phyloP scores from a whole-genome alignment of 1,140 invertebrate species.

The Archegozetes longisetosus region DNA sequence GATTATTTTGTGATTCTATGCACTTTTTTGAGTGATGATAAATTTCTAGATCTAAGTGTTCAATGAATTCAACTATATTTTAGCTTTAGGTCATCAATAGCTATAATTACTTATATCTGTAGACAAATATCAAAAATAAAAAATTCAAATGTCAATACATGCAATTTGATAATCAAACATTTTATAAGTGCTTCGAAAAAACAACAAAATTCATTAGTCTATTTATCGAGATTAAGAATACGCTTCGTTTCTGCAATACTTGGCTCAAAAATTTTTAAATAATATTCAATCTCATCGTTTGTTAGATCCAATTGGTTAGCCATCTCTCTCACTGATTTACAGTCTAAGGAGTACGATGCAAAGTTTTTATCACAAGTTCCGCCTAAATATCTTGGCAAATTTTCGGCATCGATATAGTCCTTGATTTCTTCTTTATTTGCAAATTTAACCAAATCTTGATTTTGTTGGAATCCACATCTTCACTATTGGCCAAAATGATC shows the following conservation, averaged over 20 bases:
- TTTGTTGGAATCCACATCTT: slow-evolving; percentile 7
- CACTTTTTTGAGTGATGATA: too few relatives aligned
- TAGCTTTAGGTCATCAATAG: too few relatives aligned
- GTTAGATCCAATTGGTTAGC: neutral
- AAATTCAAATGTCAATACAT: too few relatives aligned
- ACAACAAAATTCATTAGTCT: too few relatives aligned
- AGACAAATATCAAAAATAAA: too few relatives aligned
- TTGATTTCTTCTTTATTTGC: neutral
- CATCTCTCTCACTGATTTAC: neutral
- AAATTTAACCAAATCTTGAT: slow-evolving; percentile 3
- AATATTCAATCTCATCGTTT: neutral
- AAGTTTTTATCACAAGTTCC: slow-evolving; percentile 8
- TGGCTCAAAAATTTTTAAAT: neutral
- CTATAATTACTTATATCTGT: too few relatives aligned
- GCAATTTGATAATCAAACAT: too few relatives aligned
- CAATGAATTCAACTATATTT: too few relatives aligned
- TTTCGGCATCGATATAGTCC: neutral
- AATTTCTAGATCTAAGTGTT: too few relatives aligned
- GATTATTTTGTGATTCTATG: too few relatives aligned
- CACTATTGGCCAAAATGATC: slow-evolving; percentile 10
- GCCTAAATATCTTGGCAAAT: slow-evolving; percentile 10
- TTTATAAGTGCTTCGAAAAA: too few relatives aligned
- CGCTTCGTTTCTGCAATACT: neutral
- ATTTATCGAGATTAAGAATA: neutral
- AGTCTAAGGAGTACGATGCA: neutral